phyloP scores from a whole-genome alignment of 2,113 vertebrate genomes.

The Eolophus roseicapilla region DNA sequence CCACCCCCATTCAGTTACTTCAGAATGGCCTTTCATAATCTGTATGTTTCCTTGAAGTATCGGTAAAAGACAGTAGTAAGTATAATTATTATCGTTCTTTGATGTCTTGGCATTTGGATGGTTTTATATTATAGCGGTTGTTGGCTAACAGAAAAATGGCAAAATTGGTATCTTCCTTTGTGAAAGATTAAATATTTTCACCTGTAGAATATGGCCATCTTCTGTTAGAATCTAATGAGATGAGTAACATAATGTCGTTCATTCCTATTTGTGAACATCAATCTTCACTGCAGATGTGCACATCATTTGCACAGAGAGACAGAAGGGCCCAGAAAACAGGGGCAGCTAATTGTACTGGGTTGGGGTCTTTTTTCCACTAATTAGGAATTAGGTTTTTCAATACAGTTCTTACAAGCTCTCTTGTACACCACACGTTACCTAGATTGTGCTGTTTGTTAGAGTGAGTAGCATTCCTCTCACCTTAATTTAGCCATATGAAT shows the following conservation, averaged over 20 bases:
- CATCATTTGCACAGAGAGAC: background rate
- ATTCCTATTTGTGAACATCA: background rate
- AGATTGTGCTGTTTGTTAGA: background rate
- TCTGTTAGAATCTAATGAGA: background rate
- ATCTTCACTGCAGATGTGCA: background rate
- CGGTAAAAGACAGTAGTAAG: background rate
- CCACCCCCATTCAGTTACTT: background rate
- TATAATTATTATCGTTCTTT: background rate
- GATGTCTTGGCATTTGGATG: background rate
- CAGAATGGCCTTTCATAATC: background rate
- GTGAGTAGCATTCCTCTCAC: background rate
- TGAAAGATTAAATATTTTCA: background rate
- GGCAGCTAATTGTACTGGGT: background rate
- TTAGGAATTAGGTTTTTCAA: background rate
- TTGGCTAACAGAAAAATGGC: background rate
- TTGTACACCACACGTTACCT: accelerated
- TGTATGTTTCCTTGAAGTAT: background rate
- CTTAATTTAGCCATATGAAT: background rate
- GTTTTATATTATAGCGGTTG: background rate
- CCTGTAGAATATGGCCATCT: background rate
- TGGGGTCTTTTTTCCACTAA: background rate
- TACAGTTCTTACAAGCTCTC: background rate
- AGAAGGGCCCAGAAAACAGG: background rate
- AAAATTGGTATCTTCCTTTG: background rate
- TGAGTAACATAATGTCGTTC: background rate